A percentile compares a stretch with the other conserved stretches of the same genome.
Evolutionary conservation across 2,797 vertebrate species (phyloP).

Genomic region (Threskiornis aethiopicus): DNA sequence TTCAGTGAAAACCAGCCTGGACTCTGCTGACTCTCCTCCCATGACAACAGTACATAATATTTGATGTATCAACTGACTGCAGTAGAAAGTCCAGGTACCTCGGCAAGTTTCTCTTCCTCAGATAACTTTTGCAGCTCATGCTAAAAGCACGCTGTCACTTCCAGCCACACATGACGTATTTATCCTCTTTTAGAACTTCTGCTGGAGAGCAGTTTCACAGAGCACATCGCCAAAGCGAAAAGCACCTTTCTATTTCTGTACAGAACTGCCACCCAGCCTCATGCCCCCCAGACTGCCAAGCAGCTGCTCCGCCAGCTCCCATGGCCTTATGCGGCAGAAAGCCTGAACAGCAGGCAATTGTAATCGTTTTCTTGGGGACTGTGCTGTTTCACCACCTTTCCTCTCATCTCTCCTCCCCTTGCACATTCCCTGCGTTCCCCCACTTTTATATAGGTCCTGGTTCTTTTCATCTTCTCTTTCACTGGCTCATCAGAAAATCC

Average conservation of each 20-base stretch:
- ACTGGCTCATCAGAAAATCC: neutral
- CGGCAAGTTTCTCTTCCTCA: neutral
- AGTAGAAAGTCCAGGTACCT: neutral
- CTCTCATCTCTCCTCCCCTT: neutral
- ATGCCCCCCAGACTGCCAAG: neutral
- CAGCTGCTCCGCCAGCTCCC: neutral
- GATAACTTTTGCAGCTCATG: neutral
- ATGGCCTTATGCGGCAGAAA: neutral
- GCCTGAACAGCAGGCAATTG: neutral
- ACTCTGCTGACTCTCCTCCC: neutral
- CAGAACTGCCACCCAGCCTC: neutral
- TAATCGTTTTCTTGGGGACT: neutral
- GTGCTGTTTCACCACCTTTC: neutral
- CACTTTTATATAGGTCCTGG: neutral
- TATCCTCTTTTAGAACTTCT: constrained; percentile 26
- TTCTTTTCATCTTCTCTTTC: neutral
- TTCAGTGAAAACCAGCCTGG: neutral
- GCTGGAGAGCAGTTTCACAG: neutral
- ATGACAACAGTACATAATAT: neutral
- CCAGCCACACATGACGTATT: neutral
- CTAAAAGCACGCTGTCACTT: neutral
- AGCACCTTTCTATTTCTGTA: constrained; percentile 34
- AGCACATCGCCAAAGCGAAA: neutral
- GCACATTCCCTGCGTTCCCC: neutral
- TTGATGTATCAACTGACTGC: neutral